Evolutionary conservation across 2,113 vertebrate genomes (phyloP), one percentile per base, ranked within the genome.

Genomic region (Thalassoma bifasciatum): DNA sequence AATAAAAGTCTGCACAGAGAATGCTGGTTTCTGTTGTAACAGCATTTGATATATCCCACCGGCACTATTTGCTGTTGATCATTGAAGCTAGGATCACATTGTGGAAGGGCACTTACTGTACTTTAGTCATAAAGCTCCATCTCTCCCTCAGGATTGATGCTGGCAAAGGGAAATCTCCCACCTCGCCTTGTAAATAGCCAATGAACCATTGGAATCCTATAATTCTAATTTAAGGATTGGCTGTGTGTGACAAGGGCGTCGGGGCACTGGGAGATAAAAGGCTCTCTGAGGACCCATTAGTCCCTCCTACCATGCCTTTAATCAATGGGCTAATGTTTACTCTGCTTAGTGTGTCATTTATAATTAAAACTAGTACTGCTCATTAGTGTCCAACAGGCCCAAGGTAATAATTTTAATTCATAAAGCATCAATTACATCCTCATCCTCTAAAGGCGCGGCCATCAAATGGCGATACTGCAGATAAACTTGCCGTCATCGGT

Each of bases 271-370:
- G 83, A 88, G 90, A 89, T 86, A 82, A 86, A 92, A 82, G 47
- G 74, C 83, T 87, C 91, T 91, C 93, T 0, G 19, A 78, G 86
- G 91, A 82, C 83, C 87, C 88, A 93, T 93, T 92, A 92, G 87
- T 89, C 82, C 82, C 80, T 82, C 79, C 88, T 79, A 89, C 79
- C 81, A 82, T 84, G 81, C 60, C 82, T 90, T 91, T 81, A 92
- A 93, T 94, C 92, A 91, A 92, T 91, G 77, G 76, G 60, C 81
- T 90, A 91, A 90, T 92, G 92, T 92, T 92, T 91, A 89, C 89
- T 82, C 88, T 88, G 77, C 90, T 87, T 87, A 90, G 88, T 87
- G 84, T 91, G 88, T 90, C 85, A 88, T 86, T 87, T 85, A 86
- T 90, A 92, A 92, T 93, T 91, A 92, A 93, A 89, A 85, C 74